Evolutionary conservation across 2,797 vertebrate species (phyloP).

Genomic region (Knipowitschia caucasica): DNA sequence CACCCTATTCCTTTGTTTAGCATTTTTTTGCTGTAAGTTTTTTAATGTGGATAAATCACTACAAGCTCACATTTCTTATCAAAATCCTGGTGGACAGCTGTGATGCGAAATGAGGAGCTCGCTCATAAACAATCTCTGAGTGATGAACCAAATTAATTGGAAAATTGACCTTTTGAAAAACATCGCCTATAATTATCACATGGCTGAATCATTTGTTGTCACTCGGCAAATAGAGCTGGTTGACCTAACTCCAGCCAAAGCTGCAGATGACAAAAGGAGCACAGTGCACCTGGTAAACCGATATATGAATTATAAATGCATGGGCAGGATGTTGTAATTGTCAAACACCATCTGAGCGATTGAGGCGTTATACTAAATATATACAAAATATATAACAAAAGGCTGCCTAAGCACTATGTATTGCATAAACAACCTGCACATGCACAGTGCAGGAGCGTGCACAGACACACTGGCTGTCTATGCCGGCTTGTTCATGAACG

Average conservation of each 20-base stretch:
- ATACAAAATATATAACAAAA: too few species aligned
- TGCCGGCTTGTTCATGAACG: too few species aligned
- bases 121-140: slow-evolving; percentile 1
- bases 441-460: too few species aligned
- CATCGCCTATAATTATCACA: background rate
- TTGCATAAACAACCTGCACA: too few species aligned
- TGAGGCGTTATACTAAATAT: too few species aligned
- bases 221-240: background rate
- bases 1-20: background rate
- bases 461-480: too few species aligned
- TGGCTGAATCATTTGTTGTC: background rate
- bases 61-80: background rate
- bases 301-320: too few species aligned
- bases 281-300: background rate
- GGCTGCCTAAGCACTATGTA: too few species aligned
- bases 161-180: slow-evolving; percentile 8
- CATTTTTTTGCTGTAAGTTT: background rate
- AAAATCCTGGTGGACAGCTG: background rate
- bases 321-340: too few species aligned
- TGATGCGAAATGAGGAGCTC: background rate
- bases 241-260: background rate
- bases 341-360: too few species aligned
- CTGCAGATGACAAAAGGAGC: background rate
- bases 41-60: background rate
- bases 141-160: background rate